Percentiles rank a stretch among this genome's conserved stretches.
Conservation (phyloP, 2,797 vertebrate genomes). For the Muraenolepis orangiensis region DNA sequence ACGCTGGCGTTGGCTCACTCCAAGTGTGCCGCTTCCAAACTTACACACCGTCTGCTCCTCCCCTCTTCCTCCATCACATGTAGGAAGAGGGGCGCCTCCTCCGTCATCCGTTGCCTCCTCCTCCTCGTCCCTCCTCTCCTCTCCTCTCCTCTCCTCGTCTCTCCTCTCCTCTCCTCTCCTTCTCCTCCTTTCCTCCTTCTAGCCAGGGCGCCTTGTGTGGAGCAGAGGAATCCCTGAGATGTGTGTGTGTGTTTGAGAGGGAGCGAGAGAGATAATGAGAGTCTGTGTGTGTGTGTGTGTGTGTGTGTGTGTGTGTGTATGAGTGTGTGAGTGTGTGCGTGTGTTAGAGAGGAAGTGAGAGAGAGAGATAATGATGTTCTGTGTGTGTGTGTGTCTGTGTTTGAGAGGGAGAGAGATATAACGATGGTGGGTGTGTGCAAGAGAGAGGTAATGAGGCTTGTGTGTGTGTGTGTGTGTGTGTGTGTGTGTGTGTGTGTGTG, state of each 20-base stretch:
- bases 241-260: neutral
- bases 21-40: slow-evolving; percentile 64
- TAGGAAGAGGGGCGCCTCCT: slow-evolving; percentile 61
- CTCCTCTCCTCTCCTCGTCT: too few species aligned
- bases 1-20: slow-evolving; percentile 55
- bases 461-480: neutral
- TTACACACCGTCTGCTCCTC: slow-evolving; percentile 67
- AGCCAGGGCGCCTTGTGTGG: slow-evolving; percentile 61
- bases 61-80: slow-evolving; percentile 40
- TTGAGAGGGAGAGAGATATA: neutral
- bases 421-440: too few species aligned
- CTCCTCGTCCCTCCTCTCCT: too few species aligned
- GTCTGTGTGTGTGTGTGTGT: neutral
- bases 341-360: too few species aligned
- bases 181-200: slow-evolving; percentile 60
- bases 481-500: neutral
- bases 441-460: neutral
- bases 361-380: neutral
- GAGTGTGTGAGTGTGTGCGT: neutral
- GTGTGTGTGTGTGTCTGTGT: neutral
- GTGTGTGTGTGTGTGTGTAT: neutral
- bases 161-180: too few species aligned
- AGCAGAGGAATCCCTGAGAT: slow-evolving; percentile 52
- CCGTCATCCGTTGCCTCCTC: too few species aligned
- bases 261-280: neutral